Conservation (phyloP, 2,113 vertebrate species). For the Cheirogaleus medius region DNA sequence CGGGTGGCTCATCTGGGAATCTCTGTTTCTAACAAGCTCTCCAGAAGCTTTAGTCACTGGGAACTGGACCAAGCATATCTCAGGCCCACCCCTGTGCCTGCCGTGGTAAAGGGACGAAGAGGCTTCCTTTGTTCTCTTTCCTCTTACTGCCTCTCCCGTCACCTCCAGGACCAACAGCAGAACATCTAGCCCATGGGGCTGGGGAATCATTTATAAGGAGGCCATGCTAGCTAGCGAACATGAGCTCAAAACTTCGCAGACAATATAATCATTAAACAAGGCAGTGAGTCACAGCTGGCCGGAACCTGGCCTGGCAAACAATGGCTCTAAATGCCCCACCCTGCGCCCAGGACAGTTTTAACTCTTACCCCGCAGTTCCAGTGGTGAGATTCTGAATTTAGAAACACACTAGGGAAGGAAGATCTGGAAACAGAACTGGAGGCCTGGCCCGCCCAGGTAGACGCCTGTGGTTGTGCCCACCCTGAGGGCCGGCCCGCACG, state of each 20-base stretch:
- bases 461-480: background rate
- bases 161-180: background rate
- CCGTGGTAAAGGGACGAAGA: fast-evolving
- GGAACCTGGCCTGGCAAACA: conserved; percentile 33
- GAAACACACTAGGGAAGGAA: background rate
- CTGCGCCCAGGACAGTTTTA: background rate
- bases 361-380: conserved; percentile 64
- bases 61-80: background rate
- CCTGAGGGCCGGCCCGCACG: fast-evolving
- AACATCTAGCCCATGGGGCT: background rate
- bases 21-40: background rate
- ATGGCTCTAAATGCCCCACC: conserved; percentile 11
- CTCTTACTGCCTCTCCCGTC: background rate
- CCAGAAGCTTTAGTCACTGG: background rate
- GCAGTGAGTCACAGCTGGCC: conserved; percentile 47
- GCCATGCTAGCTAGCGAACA: background rate
- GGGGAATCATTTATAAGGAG: background rate
- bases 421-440: background rate
- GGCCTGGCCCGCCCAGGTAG: fast-evolving
- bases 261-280: background rate
- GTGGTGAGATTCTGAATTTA: conserved; percentile 40
- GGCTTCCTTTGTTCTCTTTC: background rate
- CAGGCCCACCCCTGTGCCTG: background rate
- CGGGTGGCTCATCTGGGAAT: background rate
- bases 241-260: background rate